A percentile compares a stretch with the other conserved stretches of the same genome.
phyloP scores from a whole-genome alignment of 2,888 invertebrate genomes.

The Trypoxylon attenuatum region DNA sequence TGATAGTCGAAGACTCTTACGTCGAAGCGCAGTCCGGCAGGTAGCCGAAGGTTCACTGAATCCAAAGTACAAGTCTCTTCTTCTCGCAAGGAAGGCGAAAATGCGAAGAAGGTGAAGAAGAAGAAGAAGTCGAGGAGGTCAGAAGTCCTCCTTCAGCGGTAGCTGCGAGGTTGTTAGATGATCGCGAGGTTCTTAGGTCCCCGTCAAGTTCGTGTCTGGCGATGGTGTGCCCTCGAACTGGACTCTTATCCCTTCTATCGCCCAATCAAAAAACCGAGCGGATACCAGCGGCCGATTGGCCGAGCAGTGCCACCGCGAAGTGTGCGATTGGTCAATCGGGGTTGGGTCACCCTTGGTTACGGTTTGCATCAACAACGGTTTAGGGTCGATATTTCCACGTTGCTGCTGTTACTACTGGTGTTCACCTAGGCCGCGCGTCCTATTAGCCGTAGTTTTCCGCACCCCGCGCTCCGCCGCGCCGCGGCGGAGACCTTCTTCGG shows the following conservation, averaged over 20 bases:
- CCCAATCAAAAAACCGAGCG: constrained; percentile 72
- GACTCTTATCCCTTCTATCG: constrained; percentile 72
- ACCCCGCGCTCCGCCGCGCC: no score
- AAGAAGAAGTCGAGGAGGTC: constrained; percentile 12
- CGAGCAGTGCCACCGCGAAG: constrained; percentile 66
- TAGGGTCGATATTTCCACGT: constrained; percentile 69
- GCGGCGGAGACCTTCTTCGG: no score
- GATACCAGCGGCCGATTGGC: constrained; percentile 63
- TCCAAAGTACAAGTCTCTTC: no score
- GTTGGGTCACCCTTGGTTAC: constrained; percentile 70
- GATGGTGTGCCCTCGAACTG: constrained; percentile 67
- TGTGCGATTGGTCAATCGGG: constrained; percentile 68
- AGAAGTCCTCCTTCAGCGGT: no score
- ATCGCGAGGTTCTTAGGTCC: constrained; percentile 65
- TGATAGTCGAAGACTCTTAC: no score
- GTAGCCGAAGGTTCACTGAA: no score
- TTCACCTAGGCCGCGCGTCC: no score
- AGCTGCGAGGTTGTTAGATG: no score
- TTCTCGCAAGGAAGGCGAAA: no score
- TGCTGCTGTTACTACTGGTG: constrained; percentile 52
- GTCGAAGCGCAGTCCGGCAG: no score
- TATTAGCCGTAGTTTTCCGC: no score
- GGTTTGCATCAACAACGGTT: constrained; percentile 72
- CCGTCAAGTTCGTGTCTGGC: constrained; percentile 68
- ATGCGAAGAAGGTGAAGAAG: not conserved